Conservation (phyloP, 2,888 invertebrate genomes). For the Habrosyne pyritoides region DNA sequence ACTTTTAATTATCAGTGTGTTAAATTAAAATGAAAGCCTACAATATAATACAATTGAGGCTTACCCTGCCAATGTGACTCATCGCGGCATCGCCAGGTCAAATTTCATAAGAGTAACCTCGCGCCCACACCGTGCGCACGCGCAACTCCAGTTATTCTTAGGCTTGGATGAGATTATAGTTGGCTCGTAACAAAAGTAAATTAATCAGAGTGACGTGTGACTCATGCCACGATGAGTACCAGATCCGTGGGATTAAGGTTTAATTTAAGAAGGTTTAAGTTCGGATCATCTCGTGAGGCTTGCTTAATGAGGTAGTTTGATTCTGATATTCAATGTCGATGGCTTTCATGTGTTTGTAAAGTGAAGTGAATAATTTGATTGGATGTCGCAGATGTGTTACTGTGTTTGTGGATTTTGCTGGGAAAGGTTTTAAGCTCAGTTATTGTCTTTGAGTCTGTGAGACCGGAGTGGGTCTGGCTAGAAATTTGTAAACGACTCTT, state of each 20-base stretch:
- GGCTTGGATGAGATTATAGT: slow-evolving; percentile 24
- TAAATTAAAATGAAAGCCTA: background rate
- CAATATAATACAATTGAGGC: background rate
- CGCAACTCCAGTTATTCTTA: slow-evolving; percentile 10
- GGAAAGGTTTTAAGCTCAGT: no score
- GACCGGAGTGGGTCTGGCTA: no score
- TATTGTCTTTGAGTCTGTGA: no score
- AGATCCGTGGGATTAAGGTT: slow-evolving; percentile 11
- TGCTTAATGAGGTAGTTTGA: background rate
- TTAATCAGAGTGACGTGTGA: slow-evolving; percentile 34
- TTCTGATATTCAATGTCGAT: background rate
- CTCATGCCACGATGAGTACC: slow-evolving; percentile 12
- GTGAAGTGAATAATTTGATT: no score
- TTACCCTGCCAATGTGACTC: slow-evolving; percentile 6
- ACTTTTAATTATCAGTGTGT: background rate
- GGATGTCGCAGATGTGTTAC: no score
- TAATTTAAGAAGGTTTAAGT: slow-evolving; percentile 5
- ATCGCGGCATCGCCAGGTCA: slow-evolving; percentile 12
- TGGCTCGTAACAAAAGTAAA: slow-evolving; percentile 39
- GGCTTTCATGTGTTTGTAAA: no score
- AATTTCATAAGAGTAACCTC: slow-evolving; percentile 37
- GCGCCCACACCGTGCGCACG: slow-evolving; percentile 31
- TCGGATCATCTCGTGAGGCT: slow-evolving; percentile 7
- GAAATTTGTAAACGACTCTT: no score
- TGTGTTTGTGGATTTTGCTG: no score